Base-by-base conservation (phyloP, 2,113 vertebrate species). In the Hyaena hyaena region DNA sequence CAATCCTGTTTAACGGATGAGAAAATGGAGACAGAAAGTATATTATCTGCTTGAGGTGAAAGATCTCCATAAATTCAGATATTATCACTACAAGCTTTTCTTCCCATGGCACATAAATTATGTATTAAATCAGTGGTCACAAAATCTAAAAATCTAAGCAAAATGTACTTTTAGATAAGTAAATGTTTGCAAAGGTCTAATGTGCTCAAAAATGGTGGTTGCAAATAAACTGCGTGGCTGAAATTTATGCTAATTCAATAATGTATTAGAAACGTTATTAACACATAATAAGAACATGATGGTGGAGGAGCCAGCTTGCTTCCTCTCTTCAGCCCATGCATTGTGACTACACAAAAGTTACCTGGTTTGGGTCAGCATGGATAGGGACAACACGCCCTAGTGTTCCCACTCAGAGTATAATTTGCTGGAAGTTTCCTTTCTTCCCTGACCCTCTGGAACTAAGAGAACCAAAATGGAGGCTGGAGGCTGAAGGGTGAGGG, bases 281-380 rank as follows among this genome's bases (percentile, higher is more conserved):
- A 73, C 15, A 15, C 10, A 21, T 0, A 33, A 35, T 16, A 71
- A 12, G 1, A 61, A 0, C 16, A n/a, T 0, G 4, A 9, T 8
- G 43, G 12, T 5, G 74, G 14, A 69, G 28, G 88, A 89, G 84
- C 24, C 7, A 58, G 76, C 4, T 84, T n/a, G 17, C 6, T 53
- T 5, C 1, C 39, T n/a, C 21, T 33, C n/a, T 4, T 1, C 11
- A n/a, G 43, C 23, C 33, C n/a, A 19, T 66, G n/a, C 53, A 39
- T n/a, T 45, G 24, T 35, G 83, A 39, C 35, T 69, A 8, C 39
- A 74, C 23, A 35, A 63, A 69, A 6, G 4, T 3, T 48, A 35
- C 2, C 15, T 31, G 8, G 6, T 68, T 28, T 68, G 21, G 33
- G 7, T 33, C 7, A 83, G 23, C 7, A 19, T 26, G 7, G 11